These are phyloP conservation scores for Percopsis transmontana DNA, from an alignment of 2,113 vertebrate species.

Conservation along the genomic window DNA sequence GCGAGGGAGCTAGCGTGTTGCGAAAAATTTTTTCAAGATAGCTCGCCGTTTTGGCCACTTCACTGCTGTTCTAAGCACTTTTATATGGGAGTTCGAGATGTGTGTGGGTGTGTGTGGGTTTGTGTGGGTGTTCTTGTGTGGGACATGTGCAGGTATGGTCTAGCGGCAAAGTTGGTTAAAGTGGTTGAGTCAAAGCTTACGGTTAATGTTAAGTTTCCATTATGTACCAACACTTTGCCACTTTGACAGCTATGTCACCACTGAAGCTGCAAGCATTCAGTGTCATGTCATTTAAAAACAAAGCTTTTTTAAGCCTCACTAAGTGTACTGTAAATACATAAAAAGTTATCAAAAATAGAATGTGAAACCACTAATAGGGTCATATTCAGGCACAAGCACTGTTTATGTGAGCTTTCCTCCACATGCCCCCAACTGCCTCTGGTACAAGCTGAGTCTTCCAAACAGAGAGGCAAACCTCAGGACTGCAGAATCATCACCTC, in stretches of 20 bases:
- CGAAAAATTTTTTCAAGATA: slow-evolving; percentile 76
- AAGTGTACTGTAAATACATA: slow-evolving; percentile 55
- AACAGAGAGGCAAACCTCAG: slow-evolving; percentile 67
- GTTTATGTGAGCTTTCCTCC: slow-evolving; percentile 41
- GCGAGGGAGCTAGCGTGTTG: slow-evolving; percentile 58
- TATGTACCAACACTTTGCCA: slow-evolving; percentile 46
- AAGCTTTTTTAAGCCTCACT: slow-evolving; percentile 1
- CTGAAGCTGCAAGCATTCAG: slow-evolving; percentile 44
- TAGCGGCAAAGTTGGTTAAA: slow-evolving; percentile 30
- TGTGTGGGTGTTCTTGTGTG: slow-evolving; percentile 11
- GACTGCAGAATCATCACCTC: slow-evolving; percentile 76
- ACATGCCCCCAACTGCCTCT: slow-evolving; percentile 44
- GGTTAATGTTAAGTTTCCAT: slow-evolving; percentile 63
- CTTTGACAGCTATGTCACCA: slow-evolving; percentile 14
- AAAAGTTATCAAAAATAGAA: slow-evolving; percentile 26
- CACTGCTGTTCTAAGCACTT: slow-evolving; percentile 66
- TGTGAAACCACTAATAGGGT: slow-evolving; percentile 48
- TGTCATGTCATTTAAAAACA: slow-evolving; percentile 29
- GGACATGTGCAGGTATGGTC: slow-evolving; percentile 48
- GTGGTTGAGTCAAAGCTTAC: slow-evolving; percentile 44
- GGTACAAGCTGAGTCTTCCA: slow-evolving; percentile 53
- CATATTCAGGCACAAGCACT: slow-evolving; percentile 32
- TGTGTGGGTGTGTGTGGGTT: slow-evolving; percentile 15
- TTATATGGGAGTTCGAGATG: slow-evolving; percentile 34
- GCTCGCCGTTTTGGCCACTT: slow-evolving; percentile 59